Base-by-base conservation (phyloP, 2,888 invertebrate species). In the Helicoverpa assulta region DNA sequence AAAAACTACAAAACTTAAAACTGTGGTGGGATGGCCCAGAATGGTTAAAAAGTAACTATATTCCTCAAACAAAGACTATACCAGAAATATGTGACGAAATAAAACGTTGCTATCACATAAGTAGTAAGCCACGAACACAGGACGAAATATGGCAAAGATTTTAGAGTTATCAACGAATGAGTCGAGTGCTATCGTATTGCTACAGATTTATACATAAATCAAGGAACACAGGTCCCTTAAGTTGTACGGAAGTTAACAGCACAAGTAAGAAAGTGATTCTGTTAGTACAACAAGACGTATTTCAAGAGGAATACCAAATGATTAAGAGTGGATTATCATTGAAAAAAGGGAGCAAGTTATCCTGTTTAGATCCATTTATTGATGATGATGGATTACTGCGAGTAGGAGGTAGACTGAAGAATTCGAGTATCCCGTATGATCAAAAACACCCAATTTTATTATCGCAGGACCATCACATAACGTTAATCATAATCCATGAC, bases 11-110 rank as follows among this genome's bases (percentile, higher is more conserved):
- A 51, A 16, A 60, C 16, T 14, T 5, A 1, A 12, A 21, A 26
- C 53, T 53, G 8, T 53, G 53, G 53, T 53, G 53, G 26, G 5
- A 53, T 53, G 53, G 53, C 51, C 33, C 51, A 4, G 18, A 33
- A 14, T 60, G 59, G 59, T 59, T 51, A 59, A 59, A 59, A 51
- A 51, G 59, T 59, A 18, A 59, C 18, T 50, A 59, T 29, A 51
- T 59, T 12, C 50, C 59, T 59, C 12, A 18, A 33, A 59, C 50
- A 18, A 59, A 51, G 33, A 59, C 50, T 51, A 16, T 57, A 57
- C 57, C 57, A 43, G 57, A 43, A 21, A 57, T 57, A 21, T 43
- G 57, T 21, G 57, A 59, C 12, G 59, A 59, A 47, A 59, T 59
- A 18, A 59, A 59, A 59, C 59, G 51, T 5, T 60, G 33, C 19